Evolutionary conservation across 2,888 invertebrate species (phyloP), one percentile per base, ranked within the genome.

Genomic region (Argyra leucocephala): DNA sequence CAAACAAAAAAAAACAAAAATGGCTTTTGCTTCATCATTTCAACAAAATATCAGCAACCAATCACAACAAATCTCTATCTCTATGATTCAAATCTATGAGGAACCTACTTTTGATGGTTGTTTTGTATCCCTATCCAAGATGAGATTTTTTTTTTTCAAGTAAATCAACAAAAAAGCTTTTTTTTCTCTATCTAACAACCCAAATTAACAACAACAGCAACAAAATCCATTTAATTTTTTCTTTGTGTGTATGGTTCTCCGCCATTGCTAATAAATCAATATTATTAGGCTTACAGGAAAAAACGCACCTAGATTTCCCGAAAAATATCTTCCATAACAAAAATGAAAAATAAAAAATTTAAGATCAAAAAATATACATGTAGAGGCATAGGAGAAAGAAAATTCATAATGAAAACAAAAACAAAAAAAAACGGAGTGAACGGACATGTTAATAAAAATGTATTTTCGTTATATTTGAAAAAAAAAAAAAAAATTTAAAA

Each of bases 201-300:
- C n/a, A n/a, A n/a, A n/a, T n/a, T n/a, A n/a, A n/a, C n/a, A n/a
- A 48, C 48, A 12, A 31, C 12, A 31, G 12, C 7, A 31, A 31
- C 4, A 26, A 26, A 26, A 26, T 9, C 26, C 26, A 26, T 31
- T 31, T 31, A 48, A 12, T 48, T 48, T 48, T 48, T 48, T 48
- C 48, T 48, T 48, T 48, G 48, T 48, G 48, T 48, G 48, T 48
- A 31, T 48, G 48, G 48, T 48, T 48, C 48, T 48, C 48, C 48
- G 48, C 48, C 48, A 48, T 48, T 48, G 48, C 48, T 48, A 48
- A 48, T 48, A 48, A 48, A 48, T 48, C 48, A 48, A 48, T 48
- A 48, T 12, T 48, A 48, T 12, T 48, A 48, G 48, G 48, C 18
- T 18, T 18, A 12, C 48, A 48, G 48, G 48, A 48, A 48, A 48